Base-by-base conservation (phyloP, 2,888 invertebrate genomes). In the Allolobophora icterica region DNA sequence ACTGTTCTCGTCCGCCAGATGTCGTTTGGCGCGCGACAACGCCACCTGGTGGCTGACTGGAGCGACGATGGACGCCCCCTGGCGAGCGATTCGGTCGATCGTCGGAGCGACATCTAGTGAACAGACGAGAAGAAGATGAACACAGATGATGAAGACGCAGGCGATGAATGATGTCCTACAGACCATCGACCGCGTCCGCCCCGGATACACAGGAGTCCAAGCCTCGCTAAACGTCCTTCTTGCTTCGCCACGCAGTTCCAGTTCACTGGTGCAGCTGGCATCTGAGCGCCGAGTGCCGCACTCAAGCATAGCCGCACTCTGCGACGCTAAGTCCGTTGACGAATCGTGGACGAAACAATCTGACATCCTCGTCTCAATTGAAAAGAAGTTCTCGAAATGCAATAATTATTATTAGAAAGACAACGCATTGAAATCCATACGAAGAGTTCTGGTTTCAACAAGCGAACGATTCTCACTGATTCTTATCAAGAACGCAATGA, bases 31-130 rank as follows among this genome's bases (percentile, higher is more conserved):
- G 17, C 87, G 87, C 35, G 87, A 8, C 35, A 5, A 6, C 19
- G 0, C 38, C 87, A 8, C 34, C 87, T 38, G 87, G 38, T 38
- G 35, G 87, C 21, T 35, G 21, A 4, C 35, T 34, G 87, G 35
- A 34, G 38, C 35, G 35, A 87, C 35, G 15, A 87, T 34, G 87
- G 35, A 5, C 35, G 87, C 34, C 34, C n/a, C 35, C 87, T 87
- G 87, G 34, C 35, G 87, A 24, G 87, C 87, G 87, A 87, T 87
- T 87, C 87, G 87, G 38, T 87, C 87, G 87, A 87, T 38, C 87
- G 87, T 87, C 1, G 87, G 87, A 35, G 21, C 87, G 87, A 87
- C 35, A 24, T 87, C 87, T 35, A 87, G 35, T 38, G 87, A 35
- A 6, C 17, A 87, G 35, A 87, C 87, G 87, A 87, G 35, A 87